Base-by-base conservation (phyloP, 2,888 invertebrate species). In the Lasioglossum leucozonium region DNA sequence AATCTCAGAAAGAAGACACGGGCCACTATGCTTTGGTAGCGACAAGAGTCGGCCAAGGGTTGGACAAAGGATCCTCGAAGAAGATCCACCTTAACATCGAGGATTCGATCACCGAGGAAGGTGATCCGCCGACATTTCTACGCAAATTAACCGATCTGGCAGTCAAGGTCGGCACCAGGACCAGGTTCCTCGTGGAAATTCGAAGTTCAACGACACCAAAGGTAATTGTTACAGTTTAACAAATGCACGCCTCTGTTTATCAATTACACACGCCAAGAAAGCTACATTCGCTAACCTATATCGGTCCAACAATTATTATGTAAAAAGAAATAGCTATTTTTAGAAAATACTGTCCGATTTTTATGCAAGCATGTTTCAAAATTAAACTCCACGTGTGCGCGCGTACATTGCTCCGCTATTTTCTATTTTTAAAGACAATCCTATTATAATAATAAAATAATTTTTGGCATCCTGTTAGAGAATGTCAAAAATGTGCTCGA, bases 161-260 rank as follows among this genome's bases (percentile, higher is more conserved):
- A 22, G 98, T 98, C 84, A 98, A 98, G 96, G 98, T 99, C 93
- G 98, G 98, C 93, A 98, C 98, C 69, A 96, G 98, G 92, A 97
- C 98, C 1, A 96, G 98, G 91, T 97, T 98, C 93, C 96, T 98
- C 73, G 98, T 98, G 73, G 98, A 98, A 95, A 97, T 98, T 88
- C 96, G 97, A 93, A 98, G 97, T 95, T 96, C 97, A 75, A 96
- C 97, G 72, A 97, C 97, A 94, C 96, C 97, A 90, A 97, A 97
- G 97, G 98, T 98, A 95, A 71, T 77, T 30, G 6, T 30, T 16
- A 30, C 30, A 26, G 30, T 65, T 34, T 16, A 3, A 16, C 34
- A 0, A 65, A 34, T 16, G 13, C 3, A 11, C 10, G n/a, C 6
- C 8, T 44, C 16, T 44, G 44, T 44, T 44, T 44, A 44, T 16